Evolutionary conservation across 2,113 vertebrate species (phyloP).

Genomic region (Saccopteryx leptura): DNA sequence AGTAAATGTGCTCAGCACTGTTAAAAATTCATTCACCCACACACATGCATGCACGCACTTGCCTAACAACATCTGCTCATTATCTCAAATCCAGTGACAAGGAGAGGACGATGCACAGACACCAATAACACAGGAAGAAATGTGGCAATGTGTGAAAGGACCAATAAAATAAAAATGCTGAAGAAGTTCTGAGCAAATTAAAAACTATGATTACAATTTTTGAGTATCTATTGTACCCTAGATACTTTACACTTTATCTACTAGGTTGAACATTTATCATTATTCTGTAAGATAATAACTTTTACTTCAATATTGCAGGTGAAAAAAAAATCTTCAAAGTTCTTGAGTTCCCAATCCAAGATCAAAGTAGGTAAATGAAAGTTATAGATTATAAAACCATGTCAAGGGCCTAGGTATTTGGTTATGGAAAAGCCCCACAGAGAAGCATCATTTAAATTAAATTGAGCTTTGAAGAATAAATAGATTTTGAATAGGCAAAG

Average conservation of each 20-base stretch:
- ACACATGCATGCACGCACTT: no score
- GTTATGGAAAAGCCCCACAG: neutral
- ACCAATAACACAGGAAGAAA: neutral
- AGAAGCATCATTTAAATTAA: neutral
- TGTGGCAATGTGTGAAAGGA: neutral
- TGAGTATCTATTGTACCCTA: neutral
- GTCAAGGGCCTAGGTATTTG: neutral
- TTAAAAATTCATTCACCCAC: neutral
- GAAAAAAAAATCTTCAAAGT: neutral
- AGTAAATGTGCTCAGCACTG: neutral
- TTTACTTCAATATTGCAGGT: neutral
- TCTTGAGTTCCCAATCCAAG: neutral
- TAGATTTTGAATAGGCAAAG: neutral
- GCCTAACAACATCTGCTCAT: neutral
- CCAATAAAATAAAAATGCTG: neutral
- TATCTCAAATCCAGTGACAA: neutral
- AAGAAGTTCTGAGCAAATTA: conserved; percentile 4
- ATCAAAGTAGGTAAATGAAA: conserved; percentile 16
- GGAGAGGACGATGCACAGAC: neutral
- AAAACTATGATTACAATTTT: conserved; percentile 10
- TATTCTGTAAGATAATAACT: conserved; percentile 31
- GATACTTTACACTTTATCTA: neutral
- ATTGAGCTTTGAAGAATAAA: neutral
- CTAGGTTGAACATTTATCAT: neutral
- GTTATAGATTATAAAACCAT: neutral